Conservation (phyloP, 2,888 invertebrate genomes). For the Thymelicus lineola region DNA sequence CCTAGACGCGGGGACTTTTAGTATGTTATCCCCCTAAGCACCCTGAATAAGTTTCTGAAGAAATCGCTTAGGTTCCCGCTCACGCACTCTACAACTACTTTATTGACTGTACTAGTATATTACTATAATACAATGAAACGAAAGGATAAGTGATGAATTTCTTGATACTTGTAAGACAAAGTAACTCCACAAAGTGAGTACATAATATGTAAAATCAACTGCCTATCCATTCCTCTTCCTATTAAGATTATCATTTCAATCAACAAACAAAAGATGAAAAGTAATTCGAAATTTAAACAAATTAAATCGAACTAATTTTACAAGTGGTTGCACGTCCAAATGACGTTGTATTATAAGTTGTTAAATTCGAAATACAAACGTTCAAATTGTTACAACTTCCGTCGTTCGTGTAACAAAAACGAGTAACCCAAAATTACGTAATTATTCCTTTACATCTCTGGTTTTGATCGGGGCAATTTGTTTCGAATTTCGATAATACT, state of each 20-base stretch:
- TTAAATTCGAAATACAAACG: conserved; percentile 42
- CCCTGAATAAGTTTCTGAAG: no score
- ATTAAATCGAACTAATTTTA: conserved; percentile 36
- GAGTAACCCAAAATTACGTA: conserved; percentile 34
- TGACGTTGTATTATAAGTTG: conserved; percentile 26
- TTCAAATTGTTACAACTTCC: conserved; percentile 42
- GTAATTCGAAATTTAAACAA: conserved; percentile 15
- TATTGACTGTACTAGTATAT: no score
- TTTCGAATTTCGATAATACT: conserved; percentile 13
- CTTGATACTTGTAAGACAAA: no score
- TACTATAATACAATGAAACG: no score
- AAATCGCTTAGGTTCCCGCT: no score
- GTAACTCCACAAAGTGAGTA: no score
- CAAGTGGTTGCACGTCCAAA: conserved; percentile 30
- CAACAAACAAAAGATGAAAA: background rate
- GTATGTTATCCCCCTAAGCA: no score
- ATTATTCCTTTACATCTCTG: conserved; percentile 36
- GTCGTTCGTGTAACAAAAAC: conserved; percentile 38
- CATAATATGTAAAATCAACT: no score
- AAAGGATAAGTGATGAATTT: no score
- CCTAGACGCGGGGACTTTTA: no score
- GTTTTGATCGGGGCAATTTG: conserved; percentile 37
- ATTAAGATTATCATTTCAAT: background rate
- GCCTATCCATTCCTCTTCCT: background rate
- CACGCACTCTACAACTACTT: no score